Conservation (phyloP, 2,888 invertebrate genomes). For the Acholoe squamosa region DNA sequence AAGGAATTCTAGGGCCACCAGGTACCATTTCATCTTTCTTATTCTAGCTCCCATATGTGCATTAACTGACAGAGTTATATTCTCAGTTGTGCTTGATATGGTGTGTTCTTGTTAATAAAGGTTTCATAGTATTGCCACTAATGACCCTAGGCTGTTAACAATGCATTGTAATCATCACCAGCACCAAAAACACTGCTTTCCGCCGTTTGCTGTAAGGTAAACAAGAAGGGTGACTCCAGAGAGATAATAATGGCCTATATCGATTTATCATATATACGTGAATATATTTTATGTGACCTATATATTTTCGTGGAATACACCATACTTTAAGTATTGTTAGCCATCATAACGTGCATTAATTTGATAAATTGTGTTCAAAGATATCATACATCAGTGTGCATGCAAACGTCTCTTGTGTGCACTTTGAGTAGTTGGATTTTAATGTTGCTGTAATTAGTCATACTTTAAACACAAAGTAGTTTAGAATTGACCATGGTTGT, state of each 20-base stretch:
- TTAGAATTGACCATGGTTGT: neutral
- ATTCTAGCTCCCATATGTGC: neutral
- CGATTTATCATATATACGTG: neutral
- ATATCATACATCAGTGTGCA: neutral
- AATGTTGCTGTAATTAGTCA: slow-evolving; percentile 23
- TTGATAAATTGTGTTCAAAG: neutral
- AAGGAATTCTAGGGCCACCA: slow-evolving; percentile 88
- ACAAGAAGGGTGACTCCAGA: neutral
- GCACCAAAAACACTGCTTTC: neutral
- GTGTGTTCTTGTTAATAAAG: neutral
- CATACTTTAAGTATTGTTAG: too few species aligned
- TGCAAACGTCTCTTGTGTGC: neutral
- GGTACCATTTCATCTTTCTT: slow-evolving; percentile 82
- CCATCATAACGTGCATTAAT: too few species aligned
- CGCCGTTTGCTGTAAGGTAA: neutral
- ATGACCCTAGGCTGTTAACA: neutral
- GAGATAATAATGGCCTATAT: too few species aligned
- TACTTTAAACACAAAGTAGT: neutral
- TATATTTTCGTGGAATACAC: neutral
- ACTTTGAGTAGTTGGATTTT: slow-evolving; percentile 3
- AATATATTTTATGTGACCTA: neutral
- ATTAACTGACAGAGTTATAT: neutral
- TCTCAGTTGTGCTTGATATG: neutral
- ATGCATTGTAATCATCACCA: neutral
- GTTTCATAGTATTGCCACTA: slow-evolving; percentile 15